These are phyloP conservation scores for Drosophila nigrodunni DNA, from an alignment of 1,140 invertebrate genomes.

Conservation along the genomic window DNA sequence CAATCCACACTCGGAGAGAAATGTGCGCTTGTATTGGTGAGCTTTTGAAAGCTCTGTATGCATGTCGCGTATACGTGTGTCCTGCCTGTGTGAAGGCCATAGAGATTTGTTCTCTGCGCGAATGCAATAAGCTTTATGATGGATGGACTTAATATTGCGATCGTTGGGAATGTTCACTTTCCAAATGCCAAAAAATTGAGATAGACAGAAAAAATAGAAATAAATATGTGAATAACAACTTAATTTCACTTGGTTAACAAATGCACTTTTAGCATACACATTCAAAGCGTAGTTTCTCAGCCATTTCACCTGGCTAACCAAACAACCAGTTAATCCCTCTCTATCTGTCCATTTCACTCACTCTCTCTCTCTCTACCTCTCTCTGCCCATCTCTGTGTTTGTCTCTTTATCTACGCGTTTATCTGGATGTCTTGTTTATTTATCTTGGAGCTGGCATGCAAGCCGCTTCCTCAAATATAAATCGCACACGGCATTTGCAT, in stretches of 20 bases:
- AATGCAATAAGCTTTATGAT: constrained; percentile 13
- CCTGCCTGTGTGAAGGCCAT: constrained; percentile 4
- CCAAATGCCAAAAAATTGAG: constrained; percentile 43
- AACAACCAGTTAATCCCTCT: constrained; percentile 38
- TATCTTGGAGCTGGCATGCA: constrained; percentile 61
- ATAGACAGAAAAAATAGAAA: not conserved
- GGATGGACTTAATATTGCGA: not conserved
- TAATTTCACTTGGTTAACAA: constrained; percentile 60
- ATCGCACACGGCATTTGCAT: constrained; percentile 76
- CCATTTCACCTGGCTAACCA: constrained; percentile 57
- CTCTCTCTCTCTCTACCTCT: constrained; percentile 35
- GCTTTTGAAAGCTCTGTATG: constrained; percentile 2
- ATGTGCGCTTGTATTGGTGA: constrained; percentile 5
- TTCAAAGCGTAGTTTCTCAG: constrained; percentile 58
- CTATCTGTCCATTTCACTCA: constrained; percentile 17
- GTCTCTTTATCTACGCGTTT: constrained; percentile 23
- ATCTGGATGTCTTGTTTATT: constrained; percentile 58
- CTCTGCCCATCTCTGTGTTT: constrained; percentile 12
- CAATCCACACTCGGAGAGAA: not conserved
- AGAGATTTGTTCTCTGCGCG: constrained; percentile 3
- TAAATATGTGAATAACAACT: constrained; percentile 59
- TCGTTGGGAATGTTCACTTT: constrained; percentile 59
- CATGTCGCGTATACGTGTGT: not conserved
- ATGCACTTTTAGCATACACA: constrained; percentile 59
- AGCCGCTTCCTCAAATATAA: constrained; percentile 77